Base-by-base conservation (phyloP, 2,797 vertebrate genomes). In the Periophthalmus magnuspinnatus region DNA sequence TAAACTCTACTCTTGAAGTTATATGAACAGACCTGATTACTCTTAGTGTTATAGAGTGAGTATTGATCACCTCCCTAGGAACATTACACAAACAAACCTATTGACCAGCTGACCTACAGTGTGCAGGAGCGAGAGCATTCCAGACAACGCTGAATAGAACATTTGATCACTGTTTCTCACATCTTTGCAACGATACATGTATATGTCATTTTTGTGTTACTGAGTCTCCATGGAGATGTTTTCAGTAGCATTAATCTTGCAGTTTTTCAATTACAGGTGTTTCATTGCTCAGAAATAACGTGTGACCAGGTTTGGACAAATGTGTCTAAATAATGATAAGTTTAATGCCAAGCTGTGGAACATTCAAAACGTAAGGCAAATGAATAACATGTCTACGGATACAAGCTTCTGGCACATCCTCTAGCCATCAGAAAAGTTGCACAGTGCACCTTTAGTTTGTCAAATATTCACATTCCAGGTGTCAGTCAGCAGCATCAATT, bases 1-100 rank as follows among this genome's bases (percentile, higher is more conserved):
- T 41, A 45, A 45, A 13, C 10, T 41, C 2, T 41, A 41, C 41
- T 13, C 45, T 45, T 45, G 13, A 14, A 45, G 13, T 41, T 14
- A 45, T 11, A 50, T 16, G 3, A 3, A 5, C 13, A 50, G 17
- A 50, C 48, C 48, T 19, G 17, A 7, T 50, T 55, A 13, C 19
- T 24, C 52, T 55, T 11, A 10, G n/a, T 54, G 52, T 22, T n/a
- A 54, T 54, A 22, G 54, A 54, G n/a, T n/a, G n/a, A n/a, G n/a
- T 54, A 54, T 54, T 54, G 52, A 54, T 54, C n/a, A 54, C n/a
- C 21, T 54, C 21, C 10, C 52, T 22, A n/a, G 52, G 21, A 22
- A 54, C 52, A 54, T 54, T 54, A 54, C 52, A 54, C 21, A 54
- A 55, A 55, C 52, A 55, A 55, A 22, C n/a, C 19, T 55, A 55